phyloP scores from a whole-genome alignment of 2,113 vertebrate genomes.

The Datnioides undecimradiatus region DNA sequence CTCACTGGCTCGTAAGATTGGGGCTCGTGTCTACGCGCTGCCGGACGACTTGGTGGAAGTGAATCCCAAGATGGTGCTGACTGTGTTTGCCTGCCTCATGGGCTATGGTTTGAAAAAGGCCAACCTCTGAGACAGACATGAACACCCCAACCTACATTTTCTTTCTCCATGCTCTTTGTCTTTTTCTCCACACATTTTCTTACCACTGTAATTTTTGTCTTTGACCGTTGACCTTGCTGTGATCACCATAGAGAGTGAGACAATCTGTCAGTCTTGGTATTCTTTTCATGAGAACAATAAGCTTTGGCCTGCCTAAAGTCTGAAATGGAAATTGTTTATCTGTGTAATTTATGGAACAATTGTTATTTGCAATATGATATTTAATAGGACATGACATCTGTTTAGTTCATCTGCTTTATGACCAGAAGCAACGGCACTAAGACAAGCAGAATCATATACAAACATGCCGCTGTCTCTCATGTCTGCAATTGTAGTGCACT shows the following conservation, averaged over 20 bases:
- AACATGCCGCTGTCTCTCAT: not conserved
- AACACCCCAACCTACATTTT: slow-evolving; percentile 12
- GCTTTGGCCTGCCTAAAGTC: not conserved
- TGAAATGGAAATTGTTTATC: slow-evolving; percentile 39
- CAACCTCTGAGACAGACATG: slow-evolving; percentile 46
- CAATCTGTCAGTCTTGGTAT: not conserved
- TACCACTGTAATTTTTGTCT: slow-evolving; percentile 11
- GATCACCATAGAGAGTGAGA: not conserved
- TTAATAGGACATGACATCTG: not conserved
- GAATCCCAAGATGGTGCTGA: slow-evolving; percentile 99
- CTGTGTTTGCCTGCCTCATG: slow-evolving; percentile 97
- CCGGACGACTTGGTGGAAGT: slow-evolving; percentile 93
- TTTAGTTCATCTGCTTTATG: slow-evolving; percentile 1
- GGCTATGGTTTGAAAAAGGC: slow-evolving; percentile 90
- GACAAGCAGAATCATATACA: slow-evolving; percentile 15
- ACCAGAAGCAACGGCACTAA: not conserved
- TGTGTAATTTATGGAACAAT: slow-evolving; percentile 36
- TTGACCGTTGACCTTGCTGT: not conserved
- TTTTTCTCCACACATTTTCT: not conserved
- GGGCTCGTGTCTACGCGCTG: slow-evolving; percentile 94
- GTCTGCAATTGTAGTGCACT: slow-evolving; percentile 66
- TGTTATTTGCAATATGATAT: slow-evolving; percentile 38
- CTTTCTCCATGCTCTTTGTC: not conserved
- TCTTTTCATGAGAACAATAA: slow-evolving; percentile 22
- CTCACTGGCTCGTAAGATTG: slow-evolving; percentile 96